Evolutionary conservation across 37 sponge, comb jelly and placozoan species (phyloP).

Genomic region (Geodia barretti): DNA sequence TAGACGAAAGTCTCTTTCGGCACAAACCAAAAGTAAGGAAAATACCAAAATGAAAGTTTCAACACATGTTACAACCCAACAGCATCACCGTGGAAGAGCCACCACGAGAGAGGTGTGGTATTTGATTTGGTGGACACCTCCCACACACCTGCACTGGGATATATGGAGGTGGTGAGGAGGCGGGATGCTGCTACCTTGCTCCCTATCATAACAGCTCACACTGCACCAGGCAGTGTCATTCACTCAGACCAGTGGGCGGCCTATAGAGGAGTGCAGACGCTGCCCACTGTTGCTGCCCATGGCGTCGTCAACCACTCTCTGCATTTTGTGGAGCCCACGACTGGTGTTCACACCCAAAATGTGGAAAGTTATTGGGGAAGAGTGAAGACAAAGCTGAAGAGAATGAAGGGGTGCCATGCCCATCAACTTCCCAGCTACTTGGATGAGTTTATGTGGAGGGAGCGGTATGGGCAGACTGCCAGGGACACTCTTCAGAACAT

Average conservation of each 20-base stretch:
- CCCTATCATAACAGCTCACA: slow-evolving; percentile 64
- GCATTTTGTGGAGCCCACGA: slow-evolving; percentile 49
- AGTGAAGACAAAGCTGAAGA: slow-evolving; percentile 53
- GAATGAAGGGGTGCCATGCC: slow-evolving; percentile 54
- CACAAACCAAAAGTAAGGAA: slow-evolving; percentile 53
- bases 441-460: slow-evolving; percentile 83
- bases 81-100: slow-evolving; percentile 58
- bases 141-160: slow-evolving; percentile 45
- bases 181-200: slow-evolving; percentile 63
- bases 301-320: slow-evolving; percentile 12
- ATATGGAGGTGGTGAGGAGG: slow-evolving; percentile 50
- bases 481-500: no score
- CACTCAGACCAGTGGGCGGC: slow-evolving; percentile 65
- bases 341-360: slow-evolving; percentile 65
- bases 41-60: background rate
- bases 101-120: slow-evolving; percentile 54
- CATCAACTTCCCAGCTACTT: slow-evolving; percentile 53
- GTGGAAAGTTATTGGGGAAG: slow-evolving; percentile 71
- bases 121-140: slow-evolving; percentile 68
- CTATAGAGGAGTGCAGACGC: background rate
- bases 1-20: slow-evolving; percentile 49
- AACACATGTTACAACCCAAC: background rate
- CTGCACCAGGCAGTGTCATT: slow-evolving; percentile 44
- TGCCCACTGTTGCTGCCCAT: no score
- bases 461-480: slow-evolving; percentile 49